phyloP scores from a whole-genome alignment of 2,888 invertebrate species.

The Pantelozetes paolii region DNA sequence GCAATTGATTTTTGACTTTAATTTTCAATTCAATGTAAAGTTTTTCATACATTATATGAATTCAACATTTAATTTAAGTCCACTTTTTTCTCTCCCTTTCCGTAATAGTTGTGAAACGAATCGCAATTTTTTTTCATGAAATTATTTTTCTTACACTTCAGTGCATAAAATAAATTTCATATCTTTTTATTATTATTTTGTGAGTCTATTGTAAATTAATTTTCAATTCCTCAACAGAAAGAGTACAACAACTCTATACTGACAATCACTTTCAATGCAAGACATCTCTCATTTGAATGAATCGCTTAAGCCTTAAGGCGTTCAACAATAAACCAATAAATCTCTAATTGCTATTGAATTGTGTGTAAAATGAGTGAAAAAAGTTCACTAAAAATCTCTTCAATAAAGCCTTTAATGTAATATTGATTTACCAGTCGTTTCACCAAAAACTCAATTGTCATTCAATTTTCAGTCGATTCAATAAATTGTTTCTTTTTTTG shows the following conservation, averaged over 20 bases:
- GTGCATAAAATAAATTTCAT: not conserved
- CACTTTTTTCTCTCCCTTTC: conserved; percentile 12
- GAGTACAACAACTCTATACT: conserved; percentile 18
- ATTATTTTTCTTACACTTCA: conserved; percentile 13
- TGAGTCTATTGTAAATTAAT: conserved; percentile 30
- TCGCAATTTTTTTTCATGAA: not conserved
- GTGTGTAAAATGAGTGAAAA: conserved; percentile 22
- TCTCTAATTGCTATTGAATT: conserved; percentile 30
- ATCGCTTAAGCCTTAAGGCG: not conserved
- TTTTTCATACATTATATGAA: not conserved
- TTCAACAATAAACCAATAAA: conserved; percentile 31
- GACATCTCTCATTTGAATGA: conserved; percentile 27
- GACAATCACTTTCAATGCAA: conserved; percentile 28
- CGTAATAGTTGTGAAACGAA: not conserved
- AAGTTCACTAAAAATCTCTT: not conserved
- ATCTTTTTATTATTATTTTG: not conserved
- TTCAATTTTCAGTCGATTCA: not conserved
- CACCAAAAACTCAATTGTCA: not conserved
- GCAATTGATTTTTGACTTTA: too few relatives aligned
- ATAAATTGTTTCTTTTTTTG: not conserved
- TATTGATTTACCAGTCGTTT: not conserved
- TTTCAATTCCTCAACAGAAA: conserved; percentile 23
- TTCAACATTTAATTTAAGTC: not conserved
- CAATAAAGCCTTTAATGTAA: not conserved
- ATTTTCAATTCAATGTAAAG: too few relatives aligned